Evolutionary conservation across 2,113 vertebrate species (phyloP), one percentile per base, ranked within the genome.

Genomic region (Chamaetylas fuelleborni): DNA sequence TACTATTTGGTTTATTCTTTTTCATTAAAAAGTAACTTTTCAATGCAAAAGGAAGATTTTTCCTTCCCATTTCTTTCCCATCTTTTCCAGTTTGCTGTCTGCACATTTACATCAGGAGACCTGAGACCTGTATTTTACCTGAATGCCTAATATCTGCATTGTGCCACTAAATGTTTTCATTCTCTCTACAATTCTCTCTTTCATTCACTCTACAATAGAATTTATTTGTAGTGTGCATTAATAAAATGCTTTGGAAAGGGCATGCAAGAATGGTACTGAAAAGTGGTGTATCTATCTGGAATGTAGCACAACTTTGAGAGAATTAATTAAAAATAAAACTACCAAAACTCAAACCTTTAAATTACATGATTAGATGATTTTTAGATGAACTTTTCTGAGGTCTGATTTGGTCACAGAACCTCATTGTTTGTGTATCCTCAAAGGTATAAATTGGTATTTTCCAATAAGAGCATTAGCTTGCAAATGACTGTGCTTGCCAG

Each of bases 11-110:
- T 78, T 96, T 53, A 16, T 45, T 57, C 12, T 36, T 56, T 92
- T 93, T 74, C 14, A 14, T 85, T 85, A 86, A 79, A 86, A 79
- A 91, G 54, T 92, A 81, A 76, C 40, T 84, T 80, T 92, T 66
- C 50, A 60, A 45, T 43, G 58, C 36, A 71, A 66, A 80, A 72
- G n/a, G 23, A 65, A 65, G 20, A 78, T n/a, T 62, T 65, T 72
- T 48, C 17, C 19, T 65, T 86, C 76, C 61, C 18, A 14, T 58
- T 87, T 80, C n/a, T 54, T 86, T 38, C 12, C 19, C 3, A 4
- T 45, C 5, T 54, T 57, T 66, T 48, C 69, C 4, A 1, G 24
- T 81, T 87, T 73, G 45, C 16, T 31, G 16, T 76, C 47, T 72
- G 73, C 61, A 56, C 4, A 0, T 77, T 88, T 81, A 11, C 18